Conservation (phyloP, 2,888 invertebrate species). For the Pachydiplax longipennis region DNA sequence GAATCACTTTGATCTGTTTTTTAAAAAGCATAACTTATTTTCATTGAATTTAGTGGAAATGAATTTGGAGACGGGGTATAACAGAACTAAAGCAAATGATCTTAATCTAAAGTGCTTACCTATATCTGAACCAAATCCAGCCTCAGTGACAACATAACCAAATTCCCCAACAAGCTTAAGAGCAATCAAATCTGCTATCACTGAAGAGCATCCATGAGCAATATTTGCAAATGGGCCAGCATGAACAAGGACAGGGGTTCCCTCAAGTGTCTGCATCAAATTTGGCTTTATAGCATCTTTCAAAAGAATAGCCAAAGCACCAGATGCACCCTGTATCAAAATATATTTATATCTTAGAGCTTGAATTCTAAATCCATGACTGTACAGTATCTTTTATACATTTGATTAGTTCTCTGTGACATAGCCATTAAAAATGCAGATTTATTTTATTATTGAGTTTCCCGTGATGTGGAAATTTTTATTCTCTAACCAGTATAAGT, state of each 20-base stretch:
- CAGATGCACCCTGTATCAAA: constrained; percentile 80
- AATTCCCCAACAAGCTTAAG: constrained; percentile 89
- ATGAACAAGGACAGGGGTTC: constrained; percentile 94
- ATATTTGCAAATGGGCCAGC: constrained; percentile 99
- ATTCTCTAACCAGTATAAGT: no score
- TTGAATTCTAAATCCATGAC: background rate
- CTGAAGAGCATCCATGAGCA: constrained; percentile 97
- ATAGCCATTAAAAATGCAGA: no score
- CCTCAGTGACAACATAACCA: constrained; percentile 96
- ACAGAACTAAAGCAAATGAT: no score
- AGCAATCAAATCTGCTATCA: constrained; percentile 92
- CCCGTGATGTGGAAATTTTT: no score
- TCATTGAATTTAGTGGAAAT: no score
- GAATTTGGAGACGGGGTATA: no score
- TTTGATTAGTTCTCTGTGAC: no score
- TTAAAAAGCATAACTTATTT: no score
- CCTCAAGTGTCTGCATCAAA: constrained; percentile 96
- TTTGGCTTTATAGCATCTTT: constrained; percentile 96
- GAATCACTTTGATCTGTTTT: no score
- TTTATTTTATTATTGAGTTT: no score
- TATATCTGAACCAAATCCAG: constrained; percentile 98
- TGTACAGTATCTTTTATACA: no score
- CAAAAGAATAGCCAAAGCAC: constrained; percentile 89
- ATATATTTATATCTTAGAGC: background rate
- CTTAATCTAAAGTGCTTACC: constrained; percentile 62